A percentile compares a stretch with the other conserved stretches of the same genome.
Evolutionary conservation across 2,113 vertebrate species (phyloP).

Genomic region (Bambusicola thoracicus): DNA sequence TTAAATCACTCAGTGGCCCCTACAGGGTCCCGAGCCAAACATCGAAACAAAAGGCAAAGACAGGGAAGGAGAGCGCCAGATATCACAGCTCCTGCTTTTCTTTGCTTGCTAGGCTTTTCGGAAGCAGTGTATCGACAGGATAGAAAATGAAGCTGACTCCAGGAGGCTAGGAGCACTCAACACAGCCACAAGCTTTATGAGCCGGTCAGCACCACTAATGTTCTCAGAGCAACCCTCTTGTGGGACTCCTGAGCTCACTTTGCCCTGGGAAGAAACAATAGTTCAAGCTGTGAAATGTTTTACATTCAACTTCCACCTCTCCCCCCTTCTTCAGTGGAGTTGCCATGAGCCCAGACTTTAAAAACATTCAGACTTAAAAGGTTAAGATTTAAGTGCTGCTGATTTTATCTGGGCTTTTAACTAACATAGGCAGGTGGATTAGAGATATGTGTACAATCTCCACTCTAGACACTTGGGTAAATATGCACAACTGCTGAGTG

Average conservation of each 20-base stretch:
- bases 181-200: conserved; percentile 47
- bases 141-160: conserved; percentile 49
- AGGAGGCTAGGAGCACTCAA: conserved; percentile 52
- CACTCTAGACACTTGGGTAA: conserved; percentile 89
- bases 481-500: conserved; percentile 85
- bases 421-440: conserved; percentile 90
- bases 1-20: conserved; percentile 55
- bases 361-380: conserved; percentile 87
- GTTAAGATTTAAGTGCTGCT: conserved; percentile 91
- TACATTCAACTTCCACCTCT: conserved; percentile 41
- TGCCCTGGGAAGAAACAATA: conserved; percentile 48
- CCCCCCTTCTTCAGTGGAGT: conserved; percentile 44
- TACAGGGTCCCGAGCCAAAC: conserved; percentile 8
- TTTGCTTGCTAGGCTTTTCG: background rate
- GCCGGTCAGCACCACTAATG: conserved; percentile 41
- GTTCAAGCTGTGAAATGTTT: conserved; percentile 61
- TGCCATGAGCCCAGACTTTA: conserved; percentile 83
- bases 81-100: conserved; percentile 10
- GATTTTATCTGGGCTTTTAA: conserved; percentile 89
- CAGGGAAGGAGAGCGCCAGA: background rate
- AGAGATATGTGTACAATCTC: conserved; percentile 89
- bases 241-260: background rate
- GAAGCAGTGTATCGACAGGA: background rate
- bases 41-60: conserved; percentile 49
- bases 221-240: conserved; percentile 44